Evolutionary conservation across 2,888 invertebrate genomes (phyloP).

Genomic region (Carabus problematicus): DNA sequence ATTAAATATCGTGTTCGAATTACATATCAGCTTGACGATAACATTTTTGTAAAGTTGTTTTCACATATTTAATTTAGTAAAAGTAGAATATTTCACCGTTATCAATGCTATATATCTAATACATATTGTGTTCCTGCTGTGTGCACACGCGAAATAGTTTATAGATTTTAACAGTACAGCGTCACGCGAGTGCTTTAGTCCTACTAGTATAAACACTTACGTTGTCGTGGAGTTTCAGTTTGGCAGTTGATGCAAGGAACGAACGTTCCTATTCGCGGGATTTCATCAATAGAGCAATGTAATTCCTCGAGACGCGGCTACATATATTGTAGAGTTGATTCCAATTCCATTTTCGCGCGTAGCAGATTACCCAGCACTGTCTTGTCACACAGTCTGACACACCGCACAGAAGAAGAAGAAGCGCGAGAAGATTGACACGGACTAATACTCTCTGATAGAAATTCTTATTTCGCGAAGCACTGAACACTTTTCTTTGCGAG

Average conservation of each 20-base stretch:
- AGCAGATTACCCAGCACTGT: conserved; percentile 8
- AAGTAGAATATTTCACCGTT: too few relatives aligned
- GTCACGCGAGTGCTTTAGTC: background rate
- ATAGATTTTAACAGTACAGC: background rate
- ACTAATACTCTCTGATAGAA: conserved; percentile 38
- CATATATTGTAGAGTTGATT: conserved; percentile 10
- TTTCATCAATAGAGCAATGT: background rate
- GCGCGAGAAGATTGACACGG: conserved; percentile 24
- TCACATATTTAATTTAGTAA: too few relatives aligned
- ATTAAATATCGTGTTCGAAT: too few relatives aligned
- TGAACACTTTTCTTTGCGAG: conserved; percentile 6
- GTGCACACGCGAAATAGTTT: background rate
- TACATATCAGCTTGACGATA: too few relatives aligned
- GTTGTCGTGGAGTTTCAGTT: background rate
- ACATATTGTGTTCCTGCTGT: background rate
- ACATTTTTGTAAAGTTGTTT: too few relatives aligned
- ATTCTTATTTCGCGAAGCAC: conserved; percentile 33
- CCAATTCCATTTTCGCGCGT: conserved; percentile 1
- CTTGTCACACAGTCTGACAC: conserved; percentile 5
- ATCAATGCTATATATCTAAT: too few relatives aligned
- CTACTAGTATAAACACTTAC: background rate
- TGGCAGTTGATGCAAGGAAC: background rate
- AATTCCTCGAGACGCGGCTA: background rate
- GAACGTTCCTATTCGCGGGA: background rate
- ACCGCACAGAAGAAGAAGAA: background rate